These are phyloP conservation scores for Arrhamphus sclerolepis DNA, from an alignment of 2,797 vertebrate genomes.

Conservation along the genomic window DNA sequence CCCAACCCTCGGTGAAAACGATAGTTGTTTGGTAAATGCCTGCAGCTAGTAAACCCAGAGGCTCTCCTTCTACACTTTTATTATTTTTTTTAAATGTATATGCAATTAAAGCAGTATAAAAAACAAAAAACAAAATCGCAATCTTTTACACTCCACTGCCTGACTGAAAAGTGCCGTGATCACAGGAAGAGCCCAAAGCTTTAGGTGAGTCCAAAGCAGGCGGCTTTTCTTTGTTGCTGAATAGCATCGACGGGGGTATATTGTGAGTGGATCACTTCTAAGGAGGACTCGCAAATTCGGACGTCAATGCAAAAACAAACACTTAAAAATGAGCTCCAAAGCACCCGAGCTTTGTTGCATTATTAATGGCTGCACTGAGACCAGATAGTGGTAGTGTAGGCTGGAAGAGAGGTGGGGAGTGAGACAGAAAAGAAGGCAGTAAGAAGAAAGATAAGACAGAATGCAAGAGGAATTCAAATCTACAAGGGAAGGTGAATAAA, in stretches of 20 bases:
- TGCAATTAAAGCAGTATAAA: conserved; percentile 22
- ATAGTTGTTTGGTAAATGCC: conserved; percentile 20
- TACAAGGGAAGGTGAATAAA: neutral
- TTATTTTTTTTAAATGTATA: conserved; percentile 24
- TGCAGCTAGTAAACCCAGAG: conserved; percentile 15
- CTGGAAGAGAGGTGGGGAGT: conserved; percentile 26
- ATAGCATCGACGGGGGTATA: conserved; percentile 18
- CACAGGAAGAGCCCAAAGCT: conserved; percentile 28
- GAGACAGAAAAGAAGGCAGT: neutral
- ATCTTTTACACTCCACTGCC: conserved; percentile 4
- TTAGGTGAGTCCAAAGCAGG: conserved; percentile 11
- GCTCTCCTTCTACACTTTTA: conserved; percentile 11
- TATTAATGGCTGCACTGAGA: conserved; percentile 72
- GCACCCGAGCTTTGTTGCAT: conserved; percentile 69
- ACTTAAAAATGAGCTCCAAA: conserved; percentile 58
- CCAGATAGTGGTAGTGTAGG: conserved; percentile 30
- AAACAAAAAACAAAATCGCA: too few species aligned
- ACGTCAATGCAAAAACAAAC: conserved; percentile 56
- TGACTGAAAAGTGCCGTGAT: conserved; percentile 3
- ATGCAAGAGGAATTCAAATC: conserved; percentile 15
- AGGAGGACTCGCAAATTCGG: conserved; percentile 12
- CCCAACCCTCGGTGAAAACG: conserved; percentile 19
- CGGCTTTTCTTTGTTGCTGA: conserved; percentile 32
- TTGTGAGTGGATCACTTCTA: conserved; percentile 13
- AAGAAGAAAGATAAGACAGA: conserved; percentile 8